Percentiles rank a stretch among this genome's conserved stretches.
Evolutionary conservation across 1,140 invertebrate species (phyloP).

Genomic region (Hyphantria cunea): DNA sequence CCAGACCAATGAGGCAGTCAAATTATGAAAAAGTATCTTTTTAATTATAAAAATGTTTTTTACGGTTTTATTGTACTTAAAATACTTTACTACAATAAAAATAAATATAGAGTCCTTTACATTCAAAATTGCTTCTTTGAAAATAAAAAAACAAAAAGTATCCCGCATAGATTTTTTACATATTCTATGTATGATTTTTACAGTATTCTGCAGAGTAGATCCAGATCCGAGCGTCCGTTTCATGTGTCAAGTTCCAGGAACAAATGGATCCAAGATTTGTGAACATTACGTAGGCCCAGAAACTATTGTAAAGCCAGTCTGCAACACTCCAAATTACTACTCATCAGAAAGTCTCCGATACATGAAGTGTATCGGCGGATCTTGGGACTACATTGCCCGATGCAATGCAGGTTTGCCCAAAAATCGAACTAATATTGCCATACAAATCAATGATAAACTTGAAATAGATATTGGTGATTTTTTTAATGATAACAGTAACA

Average conservation of each 20-base stretch:
- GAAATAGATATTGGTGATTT: not conserved
- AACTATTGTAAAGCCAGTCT: conserved; percentile 38
- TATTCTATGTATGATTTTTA: not conserved
- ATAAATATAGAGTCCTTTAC: no score
- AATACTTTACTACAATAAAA: no score
- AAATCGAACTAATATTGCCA: conserved; percentile 37
- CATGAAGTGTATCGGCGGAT: conserved; percentile 55
- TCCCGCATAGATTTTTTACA: not conserved
- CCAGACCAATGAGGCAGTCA: no score
- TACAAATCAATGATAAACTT: conserved; percentile 28
- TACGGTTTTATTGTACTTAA: no score
- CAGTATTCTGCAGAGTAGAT: conserved; percentile 41
- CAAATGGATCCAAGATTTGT: conserved; percentile 30
- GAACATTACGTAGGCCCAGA: conserved; percentile 36
- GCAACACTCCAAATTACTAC: conserved; percentile 45
- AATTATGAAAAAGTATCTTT: no score
- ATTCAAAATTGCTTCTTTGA: no score
- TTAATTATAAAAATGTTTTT: no score
- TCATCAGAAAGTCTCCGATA: conserved; percentile 26
- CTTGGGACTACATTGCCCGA: conserved; percentile 53
- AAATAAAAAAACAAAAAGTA: not conserved
- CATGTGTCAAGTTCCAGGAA: conserved; percentile 31
- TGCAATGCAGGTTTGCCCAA: conserved; percentile 41
- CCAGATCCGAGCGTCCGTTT: conserved; percentile 40
- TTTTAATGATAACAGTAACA: not conserved